A percentile compares a stretch with the other conserved stretches of the same genome.
Conservation (phyloP, 2,113 vertebrate genomes). For the Lagopus leucura region DNA sequence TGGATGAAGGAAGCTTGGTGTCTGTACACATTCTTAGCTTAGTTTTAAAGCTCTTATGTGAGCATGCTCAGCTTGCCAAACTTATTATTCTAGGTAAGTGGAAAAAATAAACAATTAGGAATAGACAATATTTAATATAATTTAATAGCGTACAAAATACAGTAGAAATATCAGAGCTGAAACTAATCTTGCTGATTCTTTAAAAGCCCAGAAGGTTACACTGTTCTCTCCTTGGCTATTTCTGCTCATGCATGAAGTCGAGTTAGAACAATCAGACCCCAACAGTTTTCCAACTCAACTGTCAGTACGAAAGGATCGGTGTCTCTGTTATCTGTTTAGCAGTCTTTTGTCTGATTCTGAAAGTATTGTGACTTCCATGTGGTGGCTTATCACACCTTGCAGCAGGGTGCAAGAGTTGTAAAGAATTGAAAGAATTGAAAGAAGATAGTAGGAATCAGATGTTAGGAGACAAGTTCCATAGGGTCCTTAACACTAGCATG, state of each 20-base stretch:
- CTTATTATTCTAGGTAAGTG: constrained; percentile 86
- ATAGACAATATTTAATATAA: neutral
- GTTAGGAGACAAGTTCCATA: neutral
- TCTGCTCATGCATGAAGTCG: neutral
- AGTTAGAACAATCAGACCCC: neutral
- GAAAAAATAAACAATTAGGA: neutral
- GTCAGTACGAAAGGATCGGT: neutral
- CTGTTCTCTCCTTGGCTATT: neutral
- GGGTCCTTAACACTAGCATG: neutral
- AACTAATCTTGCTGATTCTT: neutral
- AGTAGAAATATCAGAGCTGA: neutral
- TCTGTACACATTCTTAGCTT: constrained; percentile 79
- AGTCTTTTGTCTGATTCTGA: neutral
- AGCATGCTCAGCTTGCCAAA: constrained; percentile 80
- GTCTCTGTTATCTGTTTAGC: neutral
- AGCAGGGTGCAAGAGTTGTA: neutral
- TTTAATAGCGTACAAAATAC: neutral
- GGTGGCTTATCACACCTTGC: neutral
- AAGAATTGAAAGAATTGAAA: neutral
- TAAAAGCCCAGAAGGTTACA: neutral
- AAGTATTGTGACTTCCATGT: neutral
- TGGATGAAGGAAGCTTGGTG: constrained; percentile 90
- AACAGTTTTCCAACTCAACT: neutral
- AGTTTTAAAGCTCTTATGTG: constrained; percentile 77
- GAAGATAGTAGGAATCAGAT: neutral